These are phyloP conservation scores for Takifugu bimaculatus DNA, from an alignment of 2,113 vertebrate species.

Conservation along the genomic window DNA sequence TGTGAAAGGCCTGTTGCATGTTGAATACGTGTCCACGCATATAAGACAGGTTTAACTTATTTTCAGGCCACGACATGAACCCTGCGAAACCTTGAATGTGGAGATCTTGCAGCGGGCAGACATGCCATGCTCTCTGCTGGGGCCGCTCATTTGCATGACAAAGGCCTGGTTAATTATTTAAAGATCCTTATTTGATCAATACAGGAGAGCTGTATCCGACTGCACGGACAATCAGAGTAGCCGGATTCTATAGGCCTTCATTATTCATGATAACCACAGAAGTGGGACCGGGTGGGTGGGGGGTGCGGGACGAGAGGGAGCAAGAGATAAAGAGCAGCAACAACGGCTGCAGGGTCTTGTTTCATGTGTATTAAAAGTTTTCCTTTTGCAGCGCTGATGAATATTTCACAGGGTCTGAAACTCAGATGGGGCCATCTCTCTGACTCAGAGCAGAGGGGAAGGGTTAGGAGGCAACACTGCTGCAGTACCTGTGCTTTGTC, in stretches of 20 bases:
- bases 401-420: constrained; percentile 76
- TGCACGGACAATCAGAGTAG: constrained; percentile 73
- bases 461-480: constrained; percentile 44
- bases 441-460: constrained; percentile 43
- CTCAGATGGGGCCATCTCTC: constrained; percentile 60
- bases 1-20: constrained; percentile 1
- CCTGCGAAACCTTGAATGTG: constrained; percentile 22
- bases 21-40: constrained; percentile 8
- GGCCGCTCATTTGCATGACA: constrained; percentile 77
- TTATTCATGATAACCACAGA: constrained; percentile 77
- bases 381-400: constrained; percentile 71
- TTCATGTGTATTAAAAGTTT: constrained; percentile 77
- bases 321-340: constrained; percentile 57
- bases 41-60: constrained; percentile 14
- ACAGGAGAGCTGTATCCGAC: constrained; percentile 71
- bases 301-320: constrained; percentile 44
- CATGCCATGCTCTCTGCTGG: constrained; percentile 28
- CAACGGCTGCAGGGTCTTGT: constrained; percentile 66
- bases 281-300: constrained; percentile 48
- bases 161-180: constrained; percentile 80
- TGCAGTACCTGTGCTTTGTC: constrained; percentile 37
- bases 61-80: constrained; percentile 41
- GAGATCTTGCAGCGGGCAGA: constrained; percentile 40
- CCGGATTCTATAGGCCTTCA: constrained; percentile 72
- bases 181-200: constrained; percentile 76